Conservation (phyloP, 2,113 vertebrate species). For the Lampris incognitus region DNA sequence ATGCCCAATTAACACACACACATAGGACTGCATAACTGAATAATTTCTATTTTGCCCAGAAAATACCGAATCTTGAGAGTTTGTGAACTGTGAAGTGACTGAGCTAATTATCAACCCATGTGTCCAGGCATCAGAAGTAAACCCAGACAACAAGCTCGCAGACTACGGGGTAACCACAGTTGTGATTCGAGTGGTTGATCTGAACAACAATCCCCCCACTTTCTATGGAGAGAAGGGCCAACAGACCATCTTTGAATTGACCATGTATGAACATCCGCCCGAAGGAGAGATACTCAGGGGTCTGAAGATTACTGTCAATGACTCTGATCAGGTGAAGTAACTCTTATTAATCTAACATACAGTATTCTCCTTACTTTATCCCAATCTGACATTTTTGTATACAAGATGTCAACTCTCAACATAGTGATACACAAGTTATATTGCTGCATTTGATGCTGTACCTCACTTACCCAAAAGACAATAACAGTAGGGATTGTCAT, state of each 20-base stretch:
- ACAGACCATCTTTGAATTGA: slow-evolving; percentile 92
- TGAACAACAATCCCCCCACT: slow-evolving; percentile 95
- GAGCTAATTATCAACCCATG: background rate
- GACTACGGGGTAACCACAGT: slow-evolving; percentile 80
- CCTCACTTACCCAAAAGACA: background rate
- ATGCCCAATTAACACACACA: background rate
- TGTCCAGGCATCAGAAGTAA: slow-evolving; percentile 89
- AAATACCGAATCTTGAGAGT: no score
- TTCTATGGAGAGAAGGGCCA: slow-evolving; percentile 93
- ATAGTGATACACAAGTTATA: background rate
- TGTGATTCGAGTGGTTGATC: slow-evolving; percentile 91
- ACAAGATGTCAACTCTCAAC: background rate
- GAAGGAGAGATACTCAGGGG: slow-evolving; percentile 94
- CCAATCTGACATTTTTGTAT: background rate
- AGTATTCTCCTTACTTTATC: background rate
- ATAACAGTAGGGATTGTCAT: slow-evolving; percentile 19
- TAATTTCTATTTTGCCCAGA: no score
- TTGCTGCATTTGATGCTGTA: slow-evolving; percentile 3
- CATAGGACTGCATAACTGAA: no score
- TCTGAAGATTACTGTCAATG: slow-evolving; percentile 94
- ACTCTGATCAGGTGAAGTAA: slow-evolving; percentile 91
- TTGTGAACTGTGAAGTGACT: background rate
- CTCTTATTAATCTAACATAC: background rate
- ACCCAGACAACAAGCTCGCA: slow-evolving; percentile 70
- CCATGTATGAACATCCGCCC: slow-evolving; percentile 92